Percentiles rank a stretch among this genome's conserved stretches.
These are phyloP conservation scores for Hypsopygia costalis DNA, from an alignment of 2,888 invertebrate species.

Conservation along the genomic window DNA sequence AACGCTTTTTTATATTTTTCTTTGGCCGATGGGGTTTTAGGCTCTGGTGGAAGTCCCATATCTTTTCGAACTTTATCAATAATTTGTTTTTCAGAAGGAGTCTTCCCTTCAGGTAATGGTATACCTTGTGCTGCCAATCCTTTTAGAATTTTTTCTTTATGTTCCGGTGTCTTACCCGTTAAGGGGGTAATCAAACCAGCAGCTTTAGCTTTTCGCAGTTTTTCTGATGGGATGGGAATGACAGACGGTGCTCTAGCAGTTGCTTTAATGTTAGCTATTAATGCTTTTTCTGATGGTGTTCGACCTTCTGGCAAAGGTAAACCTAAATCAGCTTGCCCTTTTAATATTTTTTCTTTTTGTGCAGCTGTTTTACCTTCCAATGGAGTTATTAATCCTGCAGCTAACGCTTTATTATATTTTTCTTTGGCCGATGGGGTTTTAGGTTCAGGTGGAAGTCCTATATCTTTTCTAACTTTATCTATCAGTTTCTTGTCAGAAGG, in stretches of 20 bases:
- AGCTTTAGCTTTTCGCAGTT: conserved; percentile 13
- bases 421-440: conserved; percentile 23
- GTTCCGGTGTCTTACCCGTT: conserved; percentile 16
- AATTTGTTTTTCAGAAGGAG: conserved; percentile 21
- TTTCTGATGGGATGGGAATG: conserved; percentile 10
- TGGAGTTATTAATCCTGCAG: conserved; percentile 24
- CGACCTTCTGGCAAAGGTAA: conserved; percentile 26
- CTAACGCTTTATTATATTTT: conserved; percentile 22
- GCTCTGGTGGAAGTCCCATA: conserved; percentile 18
- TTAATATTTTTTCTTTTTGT: conserved; percentile 22
- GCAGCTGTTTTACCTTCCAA: conserved; percentile 24
- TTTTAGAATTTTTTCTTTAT: conserved; percentile 17
- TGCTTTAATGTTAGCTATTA: conserved; percentile 22
- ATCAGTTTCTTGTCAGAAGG: conserved; percentile 17
- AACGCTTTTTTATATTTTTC: conserved; percentile 24
- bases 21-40: conserved; percentile 19
- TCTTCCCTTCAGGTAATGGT: conserved; percentile 24
- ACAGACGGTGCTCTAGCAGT: conserved; percentile 5
- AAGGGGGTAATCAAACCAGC: conserved; percentile 14
- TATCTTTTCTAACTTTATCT: conserved; percentile 19
- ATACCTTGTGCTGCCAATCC: conserved; percentile 19
- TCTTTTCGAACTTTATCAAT: conserved; percentile 17
- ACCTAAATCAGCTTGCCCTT: conserved; percentile 20
- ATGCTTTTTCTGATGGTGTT: conserved; percentile 23
- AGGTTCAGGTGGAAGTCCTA: conserved; percentile 32